These are phyloP conservation scores for Cynoglossus semilaevis DNA, from an alignment of 2,113 vertebrate species.

Conservation along the genomic window DNA sequence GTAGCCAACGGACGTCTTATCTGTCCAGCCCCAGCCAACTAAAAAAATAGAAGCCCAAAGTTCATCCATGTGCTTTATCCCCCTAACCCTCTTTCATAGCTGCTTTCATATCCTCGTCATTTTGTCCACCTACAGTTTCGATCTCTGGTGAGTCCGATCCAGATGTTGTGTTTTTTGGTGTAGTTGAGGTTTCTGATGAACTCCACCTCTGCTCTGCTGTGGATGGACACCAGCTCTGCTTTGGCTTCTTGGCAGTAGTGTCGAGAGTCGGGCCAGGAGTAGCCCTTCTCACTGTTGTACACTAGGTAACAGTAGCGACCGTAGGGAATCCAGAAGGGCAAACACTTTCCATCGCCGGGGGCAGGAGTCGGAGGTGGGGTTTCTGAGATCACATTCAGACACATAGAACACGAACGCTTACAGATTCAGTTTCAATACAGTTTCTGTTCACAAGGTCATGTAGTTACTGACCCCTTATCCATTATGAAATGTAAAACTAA, in stretches of 20 bases:
- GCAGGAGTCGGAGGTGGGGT: constrained; percentile 63
- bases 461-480: too few species aligned
- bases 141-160: constrained; percentile 77
- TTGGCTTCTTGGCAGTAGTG: constrained; percentile 53
- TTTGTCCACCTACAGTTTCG: constrained; percentile 61
- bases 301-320: constrained; percentile 71
- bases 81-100: background rate
- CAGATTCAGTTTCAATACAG: too few species aligned
- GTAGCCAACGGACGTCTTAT: constrained; percentile 61
- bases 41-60: background rate
- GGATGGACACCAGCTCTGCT: constrained; percentile 68
- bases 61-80: background rate
- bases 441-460: too few species aligned
- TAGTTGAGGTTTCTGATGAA: constrained; percentile 68
- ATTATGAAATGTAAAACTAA: too few species aligned
- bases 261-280: constrained; percentile 70
- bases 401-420: background rate
- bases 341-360: constrained; percentile 69
- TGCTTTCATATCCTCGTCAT: background rate
- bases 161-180: constrained; percentile 70
- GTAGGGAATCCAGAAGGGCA: constrained; percentile 26
- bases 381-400: constrained; percentile 41
- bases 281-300: constrained; percentile 50
- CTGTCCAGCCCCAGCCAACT: constrained; percentile 79
- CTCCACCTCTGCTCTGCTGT: constrained; percentile 74